Evolutionary conservation across 1,140 invertebrate genomes (phyloP), one percentile per base, ranked within the genome.

Genomic region (Drosophila subpulchrella): DNA sequence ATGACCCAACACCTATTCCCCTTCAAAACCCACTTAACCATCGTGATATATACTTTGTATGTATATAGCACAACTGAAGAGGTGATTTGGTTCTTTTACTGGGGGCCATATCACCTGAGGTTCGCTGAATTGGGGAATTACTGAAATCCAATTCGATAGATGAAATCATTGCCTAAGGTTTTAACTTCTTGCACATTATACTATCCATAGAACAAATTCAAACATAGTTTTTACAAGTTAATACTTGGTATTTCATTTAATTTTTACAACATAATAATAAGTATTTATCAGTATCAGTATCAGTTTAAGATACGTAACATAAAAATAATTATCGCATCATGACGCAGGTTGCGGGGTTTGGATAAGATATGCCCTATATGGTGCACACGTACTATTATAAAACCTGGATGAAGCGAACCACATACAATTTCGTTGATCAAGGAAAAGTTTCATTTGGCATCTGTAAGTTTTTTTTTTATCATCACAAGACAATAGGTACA

Each of bases 311-410:
- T 17, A 47, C 44, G 46, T 41, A 41, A 30, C 60, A 51, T 54
- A 54, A 34, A 44, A 41, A n/a, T 44, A 32, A 38, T 32, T 32
- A 59, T 62, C 27, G 27, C 60, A 42, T 41, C 8, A 34, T 70
- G 66, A 70, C 63, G 66, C 63, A 70, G 24, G 41, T 54, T 34
- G 34, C 11, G 17, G 32, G 30, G 3, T 11, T 17, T 34, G 44
- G 63, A 67, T 67, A 67, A 67, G 63, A 67, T 67, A 59, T 12
- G 7, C 36, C 61, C 17, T 44, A 20, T 24, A 58, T 27, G 32
- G 15, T 20, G 17, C 42, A 32, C 56, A 61, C 13, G 15, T 61
- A 48, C 44, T 13, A 47, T 54, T 27, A 54, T 70, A 36, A 39
- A 41, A 38, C 32, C 47, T 27, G 15, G 5, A 51, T 38, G 46